A percentile compares a stretch with the other conserved stretches of the same genome.
phyloP scores from a whole-genome alignment of 2,888 invertebrate species.

The Eupithecia subumbrata region DNA sequence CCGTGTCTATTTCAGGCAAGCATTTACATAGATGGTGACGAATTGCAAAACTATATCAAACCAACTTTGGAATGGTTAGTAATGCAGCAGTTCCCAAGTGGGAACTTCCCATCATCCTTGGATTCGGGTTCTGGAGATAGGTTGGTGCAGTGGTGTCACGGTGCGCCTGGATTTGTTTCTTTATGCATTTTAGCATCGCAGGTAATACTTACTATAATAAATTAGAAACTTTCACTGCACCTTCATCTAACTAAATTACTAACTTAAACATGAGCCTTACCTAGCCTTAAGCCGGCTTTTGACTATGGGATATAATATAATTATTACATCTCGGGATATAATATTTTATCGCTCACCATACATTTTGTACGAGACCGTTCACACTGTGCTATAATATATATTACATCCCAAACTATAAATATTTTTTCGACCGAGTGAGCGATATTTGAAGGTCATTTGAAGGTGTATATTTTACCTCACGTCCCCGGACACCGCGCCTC shows the following conservation, averaged over 20 bases:
- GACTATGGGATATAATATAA: too few relatives aligned
- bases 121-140: slow-evolving; percentile 87
- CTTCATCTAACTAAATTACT: neutral
- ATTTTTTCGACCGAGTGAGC: too few relatives aligned
- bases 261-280: neutral
- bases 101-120: slow-evolving; percentile 91
- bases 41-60: slow-evolving; percentile 84
- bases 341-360: too few relatives aligned
- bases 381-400: too few relatives aligned
- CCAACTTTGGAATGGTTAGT: slow-evolving; percentile 87
- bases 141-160: slow-evolving; percentile 97
- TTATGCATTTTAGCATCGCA: slow-evolving; percentile 87
- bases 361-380: too few relatives aligned
- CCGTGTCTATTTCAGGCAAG: slow-evolving; percentile 78
- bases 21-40: slow-evolving; percentile 81
- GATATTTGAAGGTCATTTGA: too few relatives aligned
- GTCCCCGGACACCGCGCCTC: too few relatives aligned
- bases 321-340: too few relatives aligned
- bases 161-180: slow-evolving; percentile 94
- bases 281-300: too few relatives aligned
- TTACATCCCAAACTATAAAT: too few relatives aligned
- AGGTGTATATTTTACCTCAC: too few relatives aligned
- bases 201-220: slow-evolving; percentile 66
- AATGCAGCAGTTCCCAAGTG: slow-evolving; percentile 83
- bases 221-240: neutral